phyloP scores from a whole-genome alignment of 2,888 invertebrate species.

The Scaptomyza cyrtandrae region DNA sequence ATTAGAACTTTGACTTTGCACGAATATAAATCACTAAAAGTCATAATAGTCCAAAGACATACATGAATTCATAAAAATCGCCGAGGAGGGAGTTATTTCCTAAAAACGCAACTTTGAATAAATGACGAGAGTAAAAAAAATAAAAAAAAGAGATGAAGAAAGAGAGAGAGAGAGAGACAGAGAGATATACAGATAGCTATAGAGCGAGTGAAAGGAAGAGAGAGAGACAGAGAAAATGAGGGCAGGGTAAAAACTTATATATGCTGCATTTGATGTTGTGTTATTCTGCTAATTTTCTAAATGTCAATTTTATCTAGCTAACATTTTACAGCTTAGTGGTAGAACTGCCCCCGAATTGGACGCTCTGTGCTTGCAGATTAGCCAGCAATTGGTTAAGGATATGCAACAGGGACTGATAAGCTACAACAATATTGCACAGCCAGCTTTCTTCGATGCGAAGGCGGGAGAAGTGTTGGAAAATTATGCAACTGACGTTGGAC shows the following conservation, averaged over 20 bases:
- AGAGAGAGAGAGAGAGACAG: neutral
- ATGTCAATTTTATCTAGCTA: conserved; percentile 54
- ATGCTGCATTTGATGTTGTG: neutral
- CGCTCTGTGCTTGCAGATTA: conserved; percentile 59
- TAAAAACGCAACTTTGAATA: no score
- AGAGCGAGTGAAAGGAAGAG: no score
- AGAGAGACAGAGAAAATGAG: neutral
- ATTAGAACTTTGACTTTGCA: no score
- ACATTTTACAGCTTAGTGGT: conserved; percentile 77
- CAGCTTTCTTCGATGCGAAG: conserved; percentile 82
- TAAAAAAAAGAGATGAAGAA: no score
- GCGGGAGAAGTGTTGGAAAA: conserved; percentile 76
- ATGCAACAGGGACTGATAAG: conserved; percentile 77
- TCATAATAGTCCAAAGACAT: no score
- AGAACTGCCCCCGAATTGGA: conserved; percentile 80
- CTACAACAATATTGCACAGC: conserved; percentile 77
- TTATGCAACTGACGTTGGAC: conserved; percentile 43
- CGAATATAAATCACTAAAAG: no score
- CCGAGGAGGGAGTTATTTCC: no score
- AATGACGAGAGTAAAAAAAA: no score
- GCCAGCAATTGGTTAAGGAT: conserved; percentile 79
- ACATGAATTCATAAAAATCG: no score
- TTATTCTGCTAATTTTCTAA: neutral
- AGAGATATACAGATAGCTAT: neutral
- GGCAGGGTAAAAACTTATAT: no score